phyloP scores from a whole-genome alignment of 2,888 invertebrate species.

The Formica aserva region DNA sequence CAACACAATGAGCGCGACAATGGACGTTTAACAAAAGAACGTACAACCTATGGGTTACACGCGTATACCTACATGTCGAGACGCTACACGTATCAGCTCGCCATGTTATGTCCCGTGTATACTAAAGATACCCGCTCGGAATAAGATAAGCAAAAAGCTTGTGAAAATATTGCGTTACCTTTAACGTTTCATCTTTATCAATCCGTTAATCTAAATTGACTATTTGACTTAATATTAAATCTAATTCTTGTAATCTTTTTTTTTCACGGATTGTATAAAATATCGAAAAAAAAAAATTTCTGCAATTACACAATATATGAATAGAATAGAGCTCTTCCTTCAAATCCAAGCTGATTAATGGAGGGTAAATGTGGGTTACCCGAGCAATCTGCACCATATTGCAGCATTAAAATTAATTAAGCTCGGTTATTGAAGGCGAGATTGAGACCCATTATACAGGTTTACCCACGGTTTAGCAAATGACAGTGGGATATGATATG shows the following conservation, averaged over 20 bases:
- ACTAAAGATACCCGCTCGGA: background rate
- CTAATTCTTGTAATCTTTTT: background rate
- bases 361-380: slow-evolving; percentile 44
- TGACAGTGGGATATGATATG: slow-evolving; percentile 46
- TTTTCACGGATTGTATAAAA: background rate
- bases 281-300: background rate
- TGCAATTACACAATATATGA: background rate
- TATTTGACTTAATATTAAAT: background rate
- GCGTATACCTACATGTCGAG: background rate
- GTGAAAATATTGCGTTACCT: background rate
- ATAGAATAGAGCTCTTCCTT: slow-evolving; percentile 10
- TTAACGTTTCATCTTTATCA: background rate
- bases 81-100: background rate
- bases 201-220: background rate
- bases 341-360: slow-evolving; percentile 1
- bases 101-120: background rate
- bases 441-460: slow-evolving; percentile 37
- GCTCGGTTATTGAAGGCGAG: slow-evolving; percentile 39
- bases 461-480: slow-evolving; percentile 48
- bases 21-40: slow-evolving; percentile 37
- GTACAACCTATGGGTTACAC: slow-evolving; percentile 15
- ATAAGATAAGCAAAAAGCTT: background rate
- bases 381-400: slow-evolving; percentile 33
- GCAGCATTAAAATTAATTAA: slow-evolving; percentile 50
- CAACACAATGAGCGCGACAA: slow-evolving; percentile 24